phyloP scores from a whole-genome alignment of 1,140 invertebrate species.

The Listronotus oregonensis region DNA sequence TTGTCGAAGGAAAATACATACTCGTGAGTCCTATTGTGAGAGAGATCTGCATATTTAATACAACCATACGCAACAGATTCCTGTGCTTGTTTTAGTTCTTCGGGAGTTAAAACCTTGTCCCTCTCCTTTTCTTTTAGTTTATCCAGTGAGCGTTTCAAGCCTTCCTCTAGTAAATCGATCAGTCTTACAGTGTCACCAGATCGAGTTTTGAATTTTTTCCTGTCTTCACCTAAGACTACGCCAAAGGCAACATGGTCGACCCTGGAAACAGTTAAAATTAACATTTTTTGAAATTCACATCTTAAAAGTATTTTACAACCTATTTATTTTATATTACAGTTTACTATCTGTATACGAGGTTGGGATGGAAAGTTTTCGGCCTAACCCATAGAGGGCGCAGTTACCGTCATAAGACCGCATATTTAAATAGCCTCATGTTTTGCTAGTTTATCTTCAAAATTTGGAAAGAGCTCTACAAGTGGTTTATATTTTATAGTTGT shows the following conservation, averaged over 20 bases:
- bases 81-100: slow-evolving; percentile 85
- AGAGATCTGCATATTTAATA: slow-evolving; percentile 98
- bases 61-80: slow-evolving; percentile 96
- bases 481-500: too few relatives aligned
- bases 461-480: too few relatives aligned
- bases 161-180: slow-evolving; percentile 89
- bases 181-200: slow-evolving; percentile 95
- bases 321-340: too few relatives aligned
- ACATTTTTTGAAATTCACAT: too few relatives aligned
- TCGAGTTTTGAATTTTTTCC: slow-evolving; percentile 98
- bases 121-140: slow-evolving; percentile 91
- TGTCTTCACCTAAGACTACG: slow-evolving; percentile 97
- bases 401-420: too few relatives aligned
- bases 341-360: too few relatives aligned
- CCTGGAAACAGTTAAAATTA: slow-evolving; percentile 48
- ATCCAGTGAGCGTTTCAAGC: slow-evolving; percentile 78
- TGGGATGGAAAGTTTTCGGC: too few relatives aligned
- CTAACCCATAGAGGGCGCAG: too few relatives aligned
- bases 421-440: too few relatives aligned
- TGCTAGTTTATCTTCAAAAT: too few relatives aligned
- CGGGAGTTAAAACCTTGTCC: slow-evolving; percentile 80
- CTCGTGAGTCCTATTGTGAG: slow-evolving; percentile 90
- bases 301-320: too few relatives aligned
- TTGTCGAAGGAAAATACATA: slow-evolving; percentile 99
- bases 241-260: slow-evolving; percentile 95